Percentiles rank a stretch among this genome's conserved stretches.
Evolutionary conservation across 2,797 vertebrate species (phyloP).

Genomic region (Heteromormyrus szaboi): DNA sequence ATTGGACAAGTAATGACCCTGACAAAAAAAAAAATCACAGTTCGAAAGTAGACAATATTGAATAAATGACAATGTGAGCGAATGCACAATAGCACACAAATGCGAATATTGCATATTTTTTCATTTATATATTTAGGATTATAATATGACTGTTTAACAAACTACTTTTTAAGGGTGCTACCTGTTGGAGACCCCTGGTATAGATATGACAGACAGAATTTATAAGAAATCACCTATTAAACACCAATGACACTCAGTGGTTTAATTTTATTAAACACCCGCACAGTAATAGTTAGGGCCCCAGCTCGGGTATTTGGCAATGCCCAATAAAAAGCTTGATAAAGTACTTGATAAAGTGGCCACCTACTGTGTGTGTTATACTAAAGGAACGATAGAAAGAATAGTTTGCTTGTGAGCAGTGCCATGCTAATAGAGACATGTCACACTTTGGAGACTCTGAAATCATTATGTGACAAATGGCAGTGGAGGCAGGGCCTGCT

Average conservation of each 20-base stretch:
- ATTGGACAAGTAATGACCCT: background rate
- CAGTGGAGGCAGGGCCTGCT: background rate
- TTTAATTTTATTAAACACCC: background rate
- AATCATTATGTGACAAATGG: background rate
- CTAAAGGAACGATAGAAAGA: background rate
- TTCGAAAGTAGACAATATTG: background rate
- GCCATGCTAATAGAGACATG: background rate
- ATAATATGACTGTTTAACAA: background rate
- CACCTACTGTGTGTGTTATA: background rate
- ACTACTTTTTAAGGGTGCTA: background rate
- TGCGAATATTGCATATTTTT: background rate
- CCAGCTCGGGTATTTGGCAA: background rate
- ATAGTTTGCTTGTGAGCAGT: background rate
- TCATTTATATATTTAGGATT: background rate
- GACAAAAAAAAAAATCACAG: background rate
- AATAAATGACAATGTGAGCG: background rate
- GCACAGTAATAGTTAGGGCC: background rate
- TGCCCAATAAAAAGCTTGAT: background rate
- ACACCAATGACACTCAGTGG: background rate
- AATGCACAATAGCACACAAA: background rate
- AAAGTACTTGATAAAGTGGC: background rate
- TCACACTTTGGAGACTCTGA: background rate
- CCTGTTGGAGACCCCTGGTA: background rate
- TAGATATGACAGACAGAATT: background rate
- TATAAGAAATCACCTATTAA: background rate